Percentiles rank a stretch among this genome's conserved stretches.
These are phyloP conservation scores for Drosophila kepulauana DNA, from an alignment of 1,140 invertebrate genomes.

Conservation along the genomic window DNA sequence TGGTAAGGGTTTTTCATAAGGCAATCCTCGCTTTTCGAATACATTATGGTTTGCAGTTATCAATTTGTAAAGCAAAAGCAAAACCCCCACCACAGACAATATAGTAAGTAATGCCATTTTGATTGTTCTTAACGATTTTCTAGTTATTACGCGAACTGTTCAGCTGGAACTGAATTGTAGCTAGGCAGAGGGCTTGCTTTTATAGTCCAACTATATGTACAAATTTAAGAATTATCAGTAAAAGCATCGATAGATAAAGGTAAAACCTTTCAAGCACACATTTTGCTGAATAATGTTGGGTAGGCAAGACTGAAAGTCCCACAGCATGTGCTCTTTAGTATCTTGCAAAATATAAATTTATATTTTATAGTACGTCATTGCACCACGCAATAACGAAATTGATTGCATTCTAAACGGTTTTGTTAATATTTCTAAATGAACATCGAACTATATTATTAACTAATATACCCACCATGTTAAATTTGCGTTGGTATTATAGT, in stretches of 20 bases:
- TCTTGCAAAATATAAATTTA: background rate
- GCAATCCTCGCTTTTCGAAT: slow-evolving; percentile 75
- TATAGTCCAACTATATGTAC: background rate
- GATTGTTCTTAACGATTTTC: background rate
- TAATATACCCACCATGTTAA: no score
- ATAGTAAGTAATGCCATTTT: background rate
- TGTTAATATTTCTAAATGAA: no score
- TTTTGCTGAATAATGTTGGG: background rate
- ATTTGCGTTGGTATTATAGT: no score
- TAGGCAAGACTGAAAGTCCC: no score
- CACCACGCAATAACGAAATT: no score
- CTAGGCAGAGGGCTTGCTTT: background rate
- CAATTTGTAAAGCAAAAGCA: slow-evolving; percentile 50
- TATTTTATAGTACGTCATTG: no score
- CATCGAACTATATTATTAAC: no score
- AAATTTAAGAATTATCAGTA: background rate
- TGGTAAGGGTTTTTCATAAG: slow-evolving; percentile 74
- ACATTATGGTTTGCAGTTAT: slow-evolving; percentile 55
- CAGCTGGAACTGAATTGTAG: background rate
- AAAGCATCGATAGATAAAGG: background rate
- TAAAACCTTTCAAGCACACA: background rate
- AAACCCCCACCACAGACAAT: slow-evolving; percentile 4
- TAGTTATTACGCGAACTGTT: background rate
- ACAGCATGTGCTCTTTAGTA: background rate
- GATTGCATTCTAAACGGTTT: no score